Base-by-base conservation (phyloP, 2,113 vertebrate species). In the Ameiurus melas region DNA sequence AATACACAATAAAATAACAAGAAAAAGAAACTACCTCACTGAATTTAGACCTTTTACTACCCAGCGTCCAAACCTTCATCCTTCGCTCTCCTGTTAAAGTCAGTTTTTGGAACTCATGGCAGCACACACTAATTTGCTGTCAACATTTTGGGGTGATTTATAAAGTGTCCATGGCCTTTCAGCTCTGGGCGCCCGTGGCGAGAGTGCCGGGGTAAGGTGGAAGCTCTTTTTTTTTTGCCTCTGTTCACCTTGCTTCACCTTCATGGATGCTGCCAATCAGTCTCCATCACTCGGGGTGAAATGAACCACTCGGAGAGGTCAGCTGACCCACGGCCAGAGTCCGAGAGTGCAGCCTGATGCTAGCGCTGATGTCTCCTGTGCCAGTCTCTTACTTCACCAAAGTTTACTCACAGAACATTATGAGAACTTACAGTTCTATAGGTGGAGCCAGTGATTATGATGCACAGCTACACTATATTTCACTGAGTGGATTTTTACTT, bases 161-260 rank as follows among this genome's bases (percentile, higher is more conserved):
- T 92, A 88, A 55, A 86, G 86, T 71, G 86, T 89, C 88, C n/a
- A 84, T 94, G 95, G 92, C 94, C 94, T 94, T 93, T 94, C 30
- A 90, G 92, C 93, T 93, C 84, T 88, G 20, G 89, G 90, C 92
- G 89, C 93, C 93, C 90, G 93, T 90, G 64, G 93, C 91, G 92
- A 91, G 93, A 92, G 92, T 85, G 93, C 93, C 92, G 83, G 92
- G 89, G 92, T 90, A 93, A 94, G 93, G 92, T 91, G 92, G 90
- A 86, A 88, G 90, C 83, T 55, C 91, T 92, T 92, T 92, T 79
- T 36, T 39, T 91, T 92, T 91, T 91, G 92, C 93, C 91, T 91
- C 91, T 79, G 90, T 92, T 94, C 94, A 95, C 94, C 94, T 95
- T 95, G 94, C 90, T 91, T 95, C 92, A 95, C 94, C 94, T 94